A percentile compares a stretch with the other conserved stretches of the same genome.
Conservation (phyloP, 23 tunicate species). For the Phallusia fumigata region DNA sequence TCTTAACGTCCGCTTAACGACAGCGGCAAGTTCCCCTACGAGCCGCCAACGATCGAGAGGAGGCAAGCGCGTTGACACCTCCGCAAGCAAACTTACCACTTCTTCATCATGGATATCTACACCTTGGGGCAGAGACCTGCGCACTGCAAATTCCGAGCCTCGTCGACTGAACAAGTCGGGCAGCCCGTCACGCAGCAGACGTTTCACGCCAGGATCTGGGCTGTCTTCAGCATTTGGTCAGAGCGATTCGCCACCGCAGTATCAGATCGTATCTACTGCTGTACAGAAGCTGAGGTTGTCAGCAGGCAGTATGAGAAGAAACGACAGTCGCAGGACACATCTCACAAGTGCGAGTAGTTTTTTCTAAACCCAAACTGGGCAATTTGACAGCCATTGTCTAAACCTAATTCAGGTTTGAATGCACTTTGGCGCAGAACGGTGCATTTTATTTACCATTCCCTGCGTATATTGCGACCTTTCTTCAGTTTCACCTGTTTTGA, state of each 20-base stretch:
- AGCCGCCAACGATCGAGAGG: slow-evolving; percentile 4
- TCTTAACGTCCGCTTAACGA: slow-evolving; percentile 52
- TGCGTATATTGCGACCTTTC: too few relatives aligned
- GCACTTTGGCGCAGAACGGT: too few relatives aligned
- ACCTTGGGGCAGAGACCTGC: slow-evolving; percentile 21
- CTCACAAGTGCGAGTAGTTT: slow-evolving; percentile 51
- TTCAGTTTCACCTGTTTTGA: too few relatives aligned
- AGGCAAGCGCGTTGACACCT: neutral
- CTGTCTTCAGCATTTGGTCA: neutral
- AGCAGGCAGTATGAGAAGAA: slow-evolving; percentile 8
- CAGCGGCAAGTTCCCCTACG: slow-evolving; percentile 10
- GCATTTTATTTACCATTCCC: too few relatives aligned
- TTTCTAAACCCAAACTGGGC: slow-evolving; percentile 3
- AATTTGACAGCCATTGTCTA: too few relatives aligned
- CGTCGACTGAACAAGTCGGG: neutral
- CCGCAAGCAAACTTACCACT: slow-evolving; percentile 22
- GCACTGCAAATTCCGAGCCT: neutral
- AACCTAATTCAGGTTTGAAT: too few relatives aligned
- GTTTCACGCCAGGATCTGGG: neutral
- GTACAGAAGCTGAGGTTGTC: slow-evolving; percentile 23
- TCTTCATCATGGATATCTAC: slow-evolving; percentile 43
- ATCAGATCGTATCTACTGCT: slow-evolving; percentile 42
- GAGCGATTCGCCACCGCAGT: slow-evolving; percentile 16
- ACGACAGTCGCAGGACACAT: slow-evolving; percentile 19
- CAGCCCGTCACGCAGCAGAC: neutral